Base-by-base conservation (phyloP, 2,113 vertebrate species). In the Aphyosemion australe region DNA sequence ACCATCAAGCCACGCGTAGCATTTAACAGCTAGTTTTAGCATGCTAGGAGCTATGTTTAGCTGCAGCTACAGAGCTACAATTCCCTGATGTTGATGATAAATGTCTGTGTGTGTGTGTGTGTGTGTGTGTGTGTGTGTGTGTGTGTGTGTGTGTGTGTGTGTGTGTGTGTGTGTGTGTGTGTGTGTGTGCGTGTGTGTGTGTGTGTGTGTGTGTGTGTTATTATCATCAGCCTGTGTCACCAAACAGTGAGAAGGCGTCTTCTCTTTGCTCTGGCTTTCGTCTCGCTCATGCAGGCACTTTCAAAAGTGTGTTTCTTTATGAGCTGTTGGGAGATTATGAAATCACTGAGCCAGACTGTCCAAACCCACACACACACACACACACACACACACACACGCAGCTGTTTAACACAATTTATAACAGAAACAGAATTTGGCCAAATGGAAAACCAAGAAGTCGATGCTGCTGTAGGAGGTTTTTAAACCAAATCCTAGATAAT, bases 181-280 rank as follows among this genome's bases (percentile, higher is more conserved):
- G 50, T 15, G 19, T 51, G 1, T 31, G 47, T 58, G 1, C 20
- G 63, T 8, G 1, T 51, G 12, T 56, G 52, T 39, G 39, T 41
- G 5, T 0, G 3, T 42, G 56, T 37, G 20, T 37, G 46, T 37
- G 34, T 37, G 34, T 37, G 34, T 37, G 6, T 8, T 37, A 37
- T 32, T 21, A 6, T 62, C 39, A 41, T 11, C 10, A 42, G 10
- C 41, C 41, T 42, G 41, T 18, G 26, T 34, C 47, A 47, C 32
- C 41, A 45, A 21, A 67, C 15, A 2, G 56, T 1, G 10, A 56
- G 46, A 55, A 61, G 31, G 49, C 20, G 14, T 67, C 68, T 49
- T 18, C 58, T 74, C 59, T 82, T 63, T 80, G 34, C 18, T 32
- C 26, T 53, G 54, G 21, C 62, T 55, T 9, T 41, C 42, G 53